Evolutionary conservation across 2,797 vertebrate genomes (phyloP), one percentile per base, ranked within the genome.

Genomic region (Petrocephalus schoutedeni): DNA sequence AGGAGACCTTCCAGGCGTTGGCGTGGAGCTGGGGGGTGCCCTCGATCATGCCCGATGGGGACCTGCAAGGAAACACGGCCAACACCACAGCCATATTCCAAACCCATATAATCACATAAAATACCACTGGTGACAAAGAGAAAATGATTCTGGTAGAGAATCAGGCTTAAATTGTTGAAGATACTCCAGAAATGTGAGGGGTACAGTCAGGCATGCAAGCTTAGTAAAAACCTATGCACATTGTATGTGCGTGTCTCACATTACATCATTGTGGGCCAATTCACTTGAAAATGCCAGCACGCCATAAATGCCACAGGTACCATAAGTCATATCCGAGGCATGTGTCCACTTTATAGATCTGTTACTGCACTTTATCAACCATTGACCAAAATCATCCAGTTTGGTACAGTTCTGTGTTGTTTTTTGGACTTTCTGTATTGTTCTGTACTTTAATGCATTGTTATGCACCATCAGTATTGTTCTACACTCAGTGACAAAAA

Each of bases 1-100:
- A 97, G 0, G 98, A 99, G 91, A 99, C 96, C 90, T 98, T 98
- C 98, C 98, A 99, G 0, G 97, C 97, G 86, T 97, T 98, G 86
- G 97, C 97, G 85, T 99, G 98, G 89, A 99, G 97, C 91, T 99
- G 98, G 71, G 98, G 98, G 0, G 98, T 99, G 12, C 97, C 98
- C 95, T 99, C 98, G 89, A 99, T 98, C 98, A 99, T 99, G 61
- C 98, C 98, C 74, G 97, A 96, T 59, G 98, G 98, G 92, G 98
- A 99, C 53, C 98, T 99, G 89, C 59, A 88, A 89, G 3, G 32
- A 86, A 87, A 88, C 83, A n/a, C 83, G 89, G 28, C 8, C 80
- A 88, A 10, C 83, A 87, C 88, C 82, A 64, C 0, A 87, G 23
- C 36, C 28, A 1, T 45, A 7, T 7, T 14, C 67, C 32, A 41